Evolutionary conservation across 2,888 invertebrate species (phyloP).

Genomic region (Drosophila birchii): DNA sequence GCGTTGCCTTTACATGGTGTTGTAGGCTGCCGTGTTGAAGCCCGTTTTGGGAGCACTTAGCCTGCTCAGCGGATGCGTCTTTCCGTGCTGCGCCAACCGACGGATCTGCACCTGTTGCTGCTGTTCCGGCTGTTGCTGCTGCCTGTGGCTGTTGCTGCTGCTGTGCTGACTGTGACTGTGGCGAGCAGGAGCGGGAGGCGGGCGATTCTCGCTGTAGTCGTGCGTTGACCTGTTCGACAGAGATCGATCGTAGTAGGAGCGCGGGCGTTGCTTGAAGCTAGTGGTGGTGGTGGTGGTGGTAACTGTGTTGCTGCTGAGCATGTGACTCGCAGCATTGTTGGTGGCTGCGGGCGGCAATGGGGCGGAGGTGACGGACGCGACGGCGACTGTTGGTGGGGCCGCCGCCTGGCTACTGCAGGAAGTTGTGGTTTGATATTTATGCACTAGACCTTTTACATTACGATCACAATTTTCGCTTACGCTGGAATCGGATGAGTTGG

Average conservation of each 20-base stretch:
- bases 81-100: constrained; percentile 95
- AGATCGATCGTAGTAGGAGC: constrained; percentile 83
- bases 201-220: constrained; percentile 82
- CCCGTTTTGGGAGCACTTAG: constrained; percentile 91
- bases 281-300: constrained; percentile 45
- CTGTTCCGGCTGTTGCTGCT: constrained; percentile 55
- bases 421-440: constrained; percentile 88
- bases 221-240: constrained; percentile 73
- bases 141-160: constrained; percentile 46
- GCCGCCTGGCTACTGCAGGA: constrained; percentile 78
- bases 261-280: constrained; percentile 79
- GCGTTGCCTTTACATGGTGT: constrained; percentile 90
- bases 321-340: constrained; percentile 11
- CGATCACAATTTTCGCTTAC: constrained; percentile 86
- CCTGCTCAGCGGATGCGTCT: constrained; percentile 95
- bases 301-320: constrained; percentile 28
- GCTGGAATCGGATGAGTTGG: constrained; percentile 74
- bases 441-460: constrained; percentile 91
- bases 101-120: constrained; percentile 85
- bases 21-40: constrained; percentile 92
- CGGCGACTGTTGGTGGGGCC: constrained; percentile 52
- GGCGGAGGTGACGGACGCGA: constrained; percentile 13
- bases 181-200: constrained; percentile 85
- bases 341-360: constrained; percentile 48
- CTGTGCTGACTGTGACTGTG: constrained; percentile 37